Conservation (phyloP, 2,113 vertebrate species). For the Brachyhypopomus gauderio region DNA sequence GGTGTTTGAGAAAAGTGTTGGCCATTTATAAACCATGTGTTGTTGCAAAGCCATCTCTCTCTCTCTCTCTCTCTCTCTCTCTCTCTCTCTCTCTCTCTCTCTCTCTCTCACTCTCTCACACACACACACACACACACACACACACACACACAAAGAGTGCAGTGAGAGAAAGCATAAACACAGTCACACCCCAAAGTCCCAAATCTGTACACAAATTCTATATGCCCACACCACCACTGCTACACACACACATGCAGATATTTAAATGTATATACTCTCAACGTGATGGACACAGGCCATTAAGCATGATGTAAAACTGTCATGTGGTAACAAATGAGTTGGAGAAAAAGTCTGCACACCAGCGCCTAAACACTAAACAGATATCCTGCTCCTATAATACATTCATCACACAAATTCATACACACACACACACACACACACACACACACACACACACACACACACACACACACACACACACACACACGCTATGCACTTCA, state of each 20-base stretch:
- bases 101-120: no score
- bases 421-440: conserved; percentile 7
- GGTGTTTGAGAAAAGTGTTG: conserved; percentile 44
- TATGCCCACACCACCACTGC: not conserved
- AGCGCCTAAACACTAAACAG: conserved; percentile 48
- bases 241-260: not conserved
- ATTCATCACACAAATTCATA: conserved; percentile 53
- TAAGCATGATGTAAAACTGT: conserved; percentile 68
- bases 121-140: not conserved
- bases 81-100: no score
- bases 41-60: conserved; percentile 23
- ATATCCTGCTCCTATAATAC: conserved; percentile 62
- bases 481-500: no score
- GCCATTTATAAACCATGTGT: conserved; percentile 30
- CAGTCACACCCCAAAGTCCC: not conserved
- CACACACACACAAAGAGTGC: conserved; percentile 1
- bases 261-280: conserved; percentile 49
- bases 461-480: no score
- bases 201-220: not conserved
- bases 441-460: not conserved
- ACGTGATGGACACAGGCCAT: conserved; percentile 68
- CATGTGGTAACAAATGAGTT: conserved; percentile 66
- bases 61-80: no score
- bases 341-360: conserved; percentile 44
- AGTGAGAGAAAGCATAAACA: not conserved